These are phyloP conservation scores for Agrotis segetum DNA, from an alignment of 2,888 invertebrate genomes.

Conservation along the genomic window DNA sequence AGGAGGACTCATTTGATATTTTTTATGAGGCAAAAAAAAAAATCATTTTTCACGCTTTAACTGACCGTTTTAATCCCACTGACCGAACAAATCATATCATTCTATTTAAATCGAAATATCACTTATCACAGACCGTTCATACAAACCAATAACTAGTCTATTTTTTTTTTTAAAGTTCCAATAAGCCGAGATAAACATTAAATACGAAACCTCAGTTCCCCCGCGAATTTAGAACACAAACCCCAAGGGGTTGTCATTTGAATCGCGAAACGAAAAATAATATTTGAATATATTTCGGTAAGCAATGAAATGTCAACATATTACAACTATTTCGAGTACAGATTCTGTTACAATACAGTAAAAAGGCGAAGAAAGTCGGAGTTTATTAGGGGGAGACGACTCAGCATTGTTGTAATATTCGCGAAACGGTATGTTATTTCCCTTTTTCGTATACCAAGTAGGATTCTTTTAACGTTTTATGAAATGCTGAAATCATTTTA, in stretches of 20 bases:
- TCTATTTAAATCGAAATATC: constrained; percentile 11
- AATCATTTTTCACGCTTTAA: no score
- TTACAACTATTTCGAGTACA: constrained; percentile 21
- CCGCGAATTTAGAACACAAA: constrained; percentile 45
- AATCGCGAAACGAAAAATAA: constrained; percentile 53
- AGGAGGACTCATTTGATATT: no score
- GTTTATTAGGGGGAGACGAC: neutral
- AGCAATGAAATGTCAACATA: constrained; percentile 41
- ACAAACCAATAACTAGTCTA: constrained; percentile 10
- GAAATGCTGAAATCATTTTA: constrained; percentile 7
- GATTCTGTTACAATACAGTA: constrained; percentile 25
- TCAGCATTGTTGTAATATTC: constrained; percentile 18
- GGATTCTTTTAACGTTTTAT: constrained; percentile 1
- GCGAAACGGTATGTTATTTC: constrained; percentile 5
- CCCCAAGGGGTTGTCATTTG: constrained; percentile 37
- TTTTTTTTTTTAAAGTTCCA: no score
- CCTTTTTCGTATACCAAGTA: neutral
- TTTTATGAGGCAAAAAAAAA: no score
- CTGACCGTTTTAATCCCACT: no score
- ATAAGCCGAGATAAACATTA: constrained; percentile 31
- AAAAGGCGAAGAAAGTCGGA: constrained; percentile 9
- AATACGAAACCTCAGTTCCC: constrained; percentile 11
- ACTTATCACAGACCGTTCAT: constrained; percentile 7
- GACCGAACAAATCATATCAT: neutral
- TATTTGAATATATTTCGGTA: constrained; percentile 50